Base-by-base conservation (phyloP, 2,888 invertebrate genomes). In the Hetaerina titia region DNA sequence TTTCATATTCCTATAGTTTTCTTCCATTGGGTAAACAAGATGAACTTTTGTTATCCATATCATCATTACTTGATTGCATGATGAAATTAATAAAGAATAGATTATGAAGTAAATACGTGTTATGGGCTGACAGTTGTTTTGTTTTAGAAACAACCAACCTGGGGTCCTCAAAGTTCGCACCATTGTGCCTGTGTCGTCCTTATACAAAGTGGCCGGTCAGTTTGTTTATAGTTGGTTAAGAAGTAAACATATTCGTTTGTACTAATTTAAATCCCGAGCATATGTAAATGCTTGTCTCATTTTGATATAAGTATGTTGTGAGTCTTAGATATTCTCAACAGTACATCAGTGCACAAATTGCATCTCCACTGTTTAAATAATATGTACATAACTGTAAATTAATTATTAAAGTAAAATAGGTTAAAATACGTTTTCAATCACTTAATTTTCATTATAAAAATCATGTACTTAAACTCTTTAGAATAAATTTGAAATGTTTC, bases 101-200 rank as follows among this genome's bases (percentile, higher is more conserved):
- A 64, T 56, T 69, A 56, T 69, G 45, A 56, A 69, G 56, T 92
- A 69, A 69, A 92, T 56, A 92, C 22, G 69, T 92, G 69, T 92
- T 74, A 90, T 92, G 92, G 92, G 92, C 92, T 69, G 69, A 92
- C 92, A 92, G 92, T 92, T 92, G 92, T 92, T 92, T 92, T 92
- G 92, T 92, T 92, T 74, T 92, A 92, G 92, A 92, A 92, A 92
- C 92, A 92, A 92, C 92, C 92, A 69, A 92, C 69, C 92, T 92
- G 92, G 92, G 45, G 92, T 69, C 92, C 92, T 69, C 92, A 92
- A 92, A 92, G 45, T 92, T 69, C 69, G 92, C 92, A 92, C 92
- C 92, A 92, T 69, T 92, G 92, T 92, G 92, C 92, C 92, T 92
- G 69, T 31, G 69, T 92, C 92, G 69, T 92, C 92, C 56, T 69